Percentiles rank a stretch among this genome's conserved stretches.
Conservation (phyloP, 2,113 vertebrate genomes). For the Tragelaphus strepsiceros region DNA sequence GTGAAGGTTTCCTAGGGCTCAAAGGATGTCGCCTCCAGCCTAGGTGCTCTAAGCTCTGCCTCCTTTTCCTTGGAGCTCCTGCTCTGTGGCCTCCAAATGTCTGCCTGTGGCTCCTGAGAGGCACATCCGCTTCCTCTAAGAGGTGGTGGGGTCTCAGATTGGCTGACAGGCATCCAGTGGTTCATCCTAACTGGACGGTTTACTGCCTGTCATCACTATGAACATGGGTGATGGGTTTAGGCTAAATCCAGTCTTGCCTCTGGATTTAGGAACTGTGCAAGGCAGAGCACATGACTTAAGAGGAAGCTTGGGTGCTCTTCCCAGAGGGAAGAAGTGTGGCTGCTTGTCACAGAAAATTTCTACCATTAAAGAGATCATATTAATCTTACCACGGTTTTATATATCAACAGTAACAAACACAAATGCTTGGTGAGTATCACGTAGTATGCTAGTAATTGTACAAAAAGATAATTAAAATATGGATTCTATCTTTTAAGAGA, state of each 20-base stretch:
- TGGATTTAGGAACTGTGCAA: neutral
- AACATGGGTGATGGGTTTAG: neutral
- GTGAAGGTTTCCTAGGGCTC: neutral
- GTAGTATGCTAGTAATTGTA: neutral
- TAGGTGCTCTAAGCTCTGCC: neutral
- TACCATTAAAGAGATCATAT: neutral
- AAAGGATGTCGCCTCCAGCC: neutral
- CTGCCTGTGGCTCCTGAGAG: accelerated
- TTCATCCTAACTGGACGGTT: neutral
- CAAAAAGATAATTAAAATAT: neutral
- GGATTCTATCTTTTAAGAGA: neutral
- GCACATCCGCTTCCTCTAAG: neutral
- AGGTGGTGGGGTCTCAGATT: no score
- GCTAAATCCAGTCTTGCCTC: neutral
- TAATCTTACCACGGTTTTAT: neutral
- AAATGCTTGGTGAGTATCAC: neutral
- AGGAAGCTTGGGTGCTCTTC: neutral
- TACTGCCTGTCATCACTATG: accelerated
- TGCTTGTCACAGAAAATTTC: neutral
- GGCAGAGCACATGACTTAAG: neutral
- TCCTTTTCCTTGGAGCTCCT: neutral
- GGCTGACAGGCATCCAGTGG: no score
- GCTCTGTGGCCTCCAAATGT: neutral
- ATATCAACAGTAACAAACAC: neutral
- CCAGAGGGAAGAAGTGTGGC: neutral